Evolutionary conservation across 2,113 vertebrate genomes (phyloP), one percentile per base, ranked within the genome.

Genomic region (Tympanuchus pallidicinctus): DNA sequence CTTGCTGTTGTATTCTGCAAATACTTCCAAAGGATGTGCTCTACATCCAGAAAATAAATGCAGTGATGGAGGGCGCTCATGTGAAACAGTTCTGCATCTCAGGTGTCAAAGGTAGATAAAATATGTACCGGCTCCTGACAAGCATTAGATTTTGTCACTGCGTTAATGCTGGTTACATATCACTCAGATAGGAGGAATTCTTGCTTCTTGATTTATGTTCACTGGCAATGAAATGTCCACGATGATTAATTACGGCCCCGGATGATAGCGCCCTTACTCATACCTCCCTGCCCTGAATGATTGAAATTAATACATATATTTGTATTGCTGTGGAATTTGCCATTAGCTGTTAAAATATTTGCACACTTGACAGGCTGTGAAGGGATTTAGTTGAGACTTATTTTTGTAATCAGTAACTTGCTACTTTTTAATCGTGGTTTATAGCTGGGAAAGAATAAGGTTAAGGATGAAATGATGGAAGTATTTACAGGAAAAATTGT

Each of bases 181-280:
- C 95, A 85, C 86, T 95, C 42, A 38, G 60, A 47, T 63, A 92
- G 80, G 75, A 88, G 69, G 82, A 93, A 93, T 73, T 54, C 60
- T 97, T 86, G 82, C 88, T 30, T 63, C 82, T 91, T 97, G 97
- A 97, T 97, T 97, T 97, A 97, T 97, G 94, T 81, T 86, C 70
- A 25, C 89, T 93, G 97, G 93, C 96, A 97, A 81, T 66, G 84
- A 93, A 56, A 82, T 77, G 93, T 96, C 97, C 88, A 4, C 73
- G 88, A 78, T 97, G 97, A 98, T 97, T 96, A 97, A 98, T 97
- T 96, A 70, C 30, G 9, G 67, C 64, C 80, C 69, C 63, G 80
- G 82, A 79, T 85, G 89, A 82, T 80, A 82, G 94, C 91, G 88
- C 90, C 95, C 76, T 90, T 86, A 34, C 73, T 66, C 66, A 76